A percentile compares a stretch with the other conserved stretches of the same genome.
phyloP scores from a whole-genome alignment of 2,113 vertebrate species.

The Corythoichthys haematopterus region DNA sequence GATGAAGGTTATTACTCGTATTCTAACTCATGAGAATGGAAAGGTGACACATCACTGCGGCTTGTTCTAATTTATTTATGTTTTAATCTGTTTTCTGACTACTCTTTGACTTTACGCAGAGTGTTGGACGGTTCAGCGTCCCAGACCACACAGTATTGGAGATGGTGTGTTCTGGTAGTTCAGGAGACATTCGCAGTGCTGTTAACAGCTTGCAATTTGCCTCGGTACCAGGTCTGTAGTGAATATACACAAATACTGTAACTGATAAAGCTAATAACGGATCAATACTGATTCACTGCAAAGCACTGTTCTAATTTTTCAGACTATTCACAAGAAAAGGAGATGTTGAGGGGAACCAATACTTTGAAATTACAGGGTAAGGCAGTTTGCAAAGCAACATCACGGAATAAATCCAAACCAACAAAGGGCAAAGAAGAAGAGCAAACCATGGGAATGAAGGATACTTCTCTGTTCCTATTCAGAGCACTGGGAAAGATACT shows the following conservation, averaged over 20 bases:
- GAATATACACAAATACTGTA: background rate
- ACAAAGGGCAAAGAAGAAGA: conserved; percentile 61
- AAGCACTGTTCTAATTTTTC: background rate
- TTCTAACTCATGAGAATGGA: conserved; percentile 75
- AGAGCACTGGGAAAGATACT: conserved; percentile 94
- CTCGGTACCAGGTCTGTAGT: conserved; percentile 74
- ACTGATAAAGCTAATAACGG: background rate
- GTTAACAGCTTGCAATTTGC: conserved; percentile 94
- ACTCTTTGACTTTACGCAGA: conserved; percentile 63
- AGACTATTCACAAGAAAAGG: conserved; percentile 68
- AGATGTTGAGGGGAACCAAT: conserved; percentile 65
- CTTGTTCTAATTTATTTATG: background rate
- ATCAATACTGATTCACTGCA: background rate
- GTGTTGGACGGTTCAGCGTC: conserved; percentile 62
- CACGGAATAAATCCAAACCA: conserved; percentile 51
- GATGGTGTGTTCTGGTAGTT: conserved; percentile 82
- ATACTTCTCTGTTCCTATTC: conserved; percentile 91
- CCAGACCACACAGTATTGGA: conserved; percentile 78
- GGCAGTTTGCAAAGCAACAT: conserved; percentile 57
- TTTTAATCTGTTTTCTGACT: background rate
- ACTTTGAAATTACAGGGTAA: conserved; percentile 45
- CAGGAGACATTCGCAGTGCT: conserved; percentile 91
- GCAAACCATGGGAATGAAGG: conserved; percentile 85
- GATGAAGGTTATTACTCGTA: conserved; percentile 85
- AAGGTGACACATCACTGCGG: conserved; percentile 69